Percentiles rank a stretch among this genome's conserved stretches.
Conservation (phyloP, 1,140 invertebrate species). For the Cotesia vestalis region DNA sequence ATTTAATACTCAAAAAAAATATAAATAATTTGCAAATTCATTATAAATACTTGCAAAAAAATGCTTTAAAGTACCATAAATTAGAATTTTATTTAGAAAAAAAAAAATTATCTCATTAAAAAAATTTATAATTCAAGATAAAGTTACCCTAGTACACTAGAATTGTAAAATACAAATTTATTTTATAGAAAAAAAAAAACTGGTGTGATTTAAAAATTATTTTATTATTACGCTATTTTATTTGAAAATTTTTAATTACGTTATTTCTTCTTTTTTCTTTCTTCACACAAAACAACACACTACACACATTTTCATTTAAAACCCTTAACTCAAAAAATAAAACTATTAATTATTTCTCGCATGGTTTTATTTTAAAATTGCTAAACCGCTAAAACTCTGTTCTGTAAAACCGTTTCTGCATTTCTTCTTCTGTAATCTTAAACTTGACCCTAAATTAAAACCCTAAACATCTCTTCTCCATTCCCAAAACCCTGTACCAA, state of each 20-base stretch:
- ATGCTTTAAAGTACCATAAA: too few species aligned
- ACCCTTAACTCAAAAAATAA: constrained; percentile 12
- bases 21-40: too few species aligned
- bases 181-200: constrained; percentile 20
- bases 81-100: too few species aligned
- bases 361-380: neutral
- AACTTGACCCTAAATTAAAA: too few species aligned
- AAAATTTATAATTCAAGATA: constrained; percentile 13
- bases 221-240: constrained; percentile 42
- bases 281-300: constrained; percentile 40
- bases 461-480: too few species aligned
- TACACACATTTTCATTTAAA: constrained; percentile 35
- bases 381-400: neutral
- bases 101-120: too few species aligned
- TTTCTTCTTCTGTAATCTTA: constrained; percentile 34
- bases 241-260: constrained; percentile 44
- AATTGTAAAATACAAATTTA: constrained; percentile 7
- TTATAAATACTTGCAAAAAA: too few species aligned
- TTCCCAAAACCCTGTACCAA: neutral
- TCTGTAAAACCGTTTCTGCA: neutral
- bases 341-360: constrained; percentile 24
- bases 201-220: constrained; percentile 32
- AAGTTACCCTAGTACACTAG: constrained; percentile 4
- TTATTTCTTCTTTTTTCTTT: constrained; percentile 47
- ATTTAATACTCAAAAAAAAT: too few species aligned